Evolutionary conservation across 2,888 invertebrate species (phyloP).

Genomic region (Sinopyrophorus schimmeli): DNA sequence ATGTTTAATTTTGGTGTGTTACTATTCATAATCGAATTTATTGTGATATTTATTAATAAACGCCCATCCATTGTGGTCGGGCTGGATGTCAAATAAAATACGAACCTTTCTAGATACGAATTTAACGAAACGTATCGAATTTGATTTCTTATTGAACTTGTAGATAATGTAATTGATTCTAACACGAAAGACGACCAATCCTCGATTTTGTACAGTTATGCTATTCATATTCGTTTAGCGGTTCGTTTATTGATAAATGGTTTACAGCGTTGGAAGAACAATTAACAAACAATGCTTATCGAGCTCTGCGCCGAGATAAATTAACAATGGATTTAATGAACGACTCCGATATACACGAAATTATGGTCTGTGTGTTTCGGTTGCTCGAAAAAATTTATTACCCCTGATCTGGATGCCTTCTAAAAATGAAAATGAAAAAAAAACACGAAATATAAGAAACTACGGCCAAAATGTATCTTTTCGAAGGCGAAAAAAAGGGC

Average conservation of each 20-base stretch:
- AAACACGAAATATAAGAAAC: no score
- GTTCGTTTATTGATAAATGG: conserved; percentile 26
- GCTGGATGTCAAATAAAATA: no score
- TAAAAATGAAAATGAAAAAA: no score
- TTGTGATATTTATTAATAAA: no score
- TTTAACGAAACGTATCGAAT: conserved; percentile 19
- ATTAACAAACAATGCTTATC: conserved; percentile 28
- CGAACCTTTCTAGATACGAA: conserved; percentile 7
- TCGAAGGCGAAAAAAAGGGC: no score
- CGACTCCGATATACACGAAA: conserved; percentile 9
- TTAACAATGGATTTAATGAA: conserved; percentile 28
- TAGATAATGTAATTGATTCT: conserved; percentile 16
- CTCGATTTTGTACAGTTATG: conserved; percentile 23
- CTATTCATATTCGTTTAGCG: conserved; percentile 24
- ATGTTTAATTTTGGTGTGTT: no score
- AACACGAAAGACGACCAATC: conserved; percentile 16
- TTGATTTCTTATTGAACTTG: conserved; percentile 18
- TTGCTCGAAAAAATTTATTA: no score
- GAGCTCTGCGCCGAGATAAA: conserved; percentile 18
- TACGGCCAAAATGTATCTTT: no score
- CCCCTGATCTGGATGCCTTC: no score
- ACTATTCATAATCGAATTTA: no score
- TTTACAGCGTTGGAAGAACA: conserved; percentile 25
- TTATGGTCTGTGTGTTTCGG: no score
- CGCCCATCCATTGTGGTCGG: no score